Evolutionary conservation across 2,888 invertebrate species (phyloP).

Genomic region (Eueremaeus valkanovi): DNA sequence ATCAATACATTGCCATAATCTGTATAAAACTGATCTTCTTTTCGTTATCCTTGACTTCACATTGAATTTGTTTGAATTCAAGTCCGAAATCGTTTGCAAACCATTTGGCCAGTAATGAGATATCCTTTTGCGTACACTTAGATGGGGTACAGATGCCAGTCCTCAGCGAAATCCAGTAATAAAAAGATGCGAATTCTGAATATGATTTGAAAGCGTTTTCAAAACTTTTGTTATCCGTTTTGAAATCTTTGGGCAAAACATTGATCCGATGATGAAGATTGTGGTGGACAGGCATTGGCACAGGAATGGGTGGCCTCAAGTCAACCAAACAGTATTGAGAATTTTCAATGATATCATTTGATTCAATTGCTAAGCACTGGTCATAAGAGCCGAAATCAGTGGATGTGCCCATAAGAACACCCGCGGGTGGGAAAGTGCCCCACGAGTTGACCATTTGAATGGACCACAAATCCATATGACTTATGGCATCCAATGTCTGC

Average conservation of each 20-base stretch:
- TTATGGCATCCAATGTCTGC: not conserved
- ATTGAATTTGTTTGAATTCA: not conserved
- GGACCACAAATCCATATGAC: not conserved
- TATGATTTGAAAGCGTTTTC: not conserved
- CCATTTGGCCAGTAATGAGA: constrained; percentile 26
- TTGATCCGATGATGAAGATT: constrained; percentile 19
- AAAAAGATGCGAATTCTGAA: constrained; percentile 20
- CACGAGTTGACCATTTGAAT: constrained; percentile 29
- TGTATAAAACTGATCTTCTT: no score
- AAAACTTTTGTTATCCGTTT: not conserved
- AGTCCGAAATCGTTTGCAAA: not conserved
- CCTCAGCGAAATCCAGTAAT: constrained; percentile 40
- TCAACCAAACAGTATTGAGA: constrained; percentile 36
- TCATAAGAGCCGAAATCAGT: constrained; percentile 35
- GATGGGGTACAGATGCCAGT: constrained; percentile 40
- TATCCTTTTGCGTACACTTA: constrained; percentile 38
- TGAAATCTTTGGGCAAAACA: constrained; percentile 30
- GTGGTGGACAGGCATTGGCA: constrained; percentile 30
- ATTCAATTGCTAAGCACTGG: constrained; percentile 27
- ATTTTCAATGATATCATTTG: not conserved
- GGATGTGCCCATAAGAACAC: not conserved
- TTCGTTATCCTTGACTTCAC: not conserved
- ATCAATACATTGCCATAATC: no score
- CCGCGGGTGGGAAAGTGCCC: constrained; percentile 37
- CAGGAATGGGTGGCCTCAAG: constrained; percentile 20